These are phyloP conservation scores for Amphilophus citrinellus DNA, from an alignment of 2,113 vertebrate species.

Conservation along the genomic window DNA sequence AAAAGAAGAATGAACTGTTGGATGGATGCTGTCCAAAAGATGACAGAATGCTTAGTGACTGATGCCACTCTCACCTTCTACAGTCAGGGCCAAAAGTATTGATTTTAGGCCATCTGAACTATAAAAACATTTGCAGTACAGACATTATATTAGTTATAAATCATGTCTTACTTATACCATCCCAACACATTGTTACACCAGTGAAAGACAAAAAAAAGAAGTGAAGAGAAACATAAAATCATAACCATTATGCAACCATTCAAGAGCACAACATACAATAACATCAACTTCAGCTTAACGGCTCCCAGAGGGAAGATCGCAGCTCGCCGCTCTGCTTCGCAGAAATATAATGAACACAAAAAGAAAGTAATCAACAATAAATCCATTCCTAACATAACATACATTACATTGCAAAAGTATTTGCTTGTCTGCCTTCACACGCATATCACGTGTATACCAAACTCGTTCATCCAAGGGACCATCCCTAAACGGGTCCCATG, in stretches of 20 bases:
- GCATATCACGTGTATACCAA: no score
- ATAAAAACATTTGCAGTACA: neutral
- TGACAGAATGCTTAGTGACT: neutral
- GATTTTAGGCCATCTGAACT: no score
- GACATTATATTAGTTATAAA: neutral
- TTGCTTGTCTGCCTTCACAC: no score
- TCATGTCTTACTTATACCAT: neutral
- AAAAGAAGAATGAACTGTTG: no score
- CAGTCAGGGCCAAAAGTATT: neutral
- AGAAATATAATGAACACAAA: neutral
- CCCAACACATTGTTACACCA: neutral
- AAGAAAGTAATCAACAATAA: neutral
- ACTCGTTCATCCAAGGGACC: no score
- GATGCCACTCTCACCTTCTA: neutral
- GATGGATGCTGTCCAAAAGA: no score
- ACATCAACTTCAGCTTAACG: neutral
- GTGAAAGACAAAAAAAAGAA: neutral
- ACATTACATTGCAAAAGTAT: no score
- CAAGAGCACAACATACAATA: neutral
- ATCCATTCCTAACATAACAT: no score
- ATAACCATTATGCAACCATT: constrained; percentile 9
- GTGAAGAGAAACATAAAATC: neutral
- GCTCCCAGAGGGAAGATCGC: neutral
- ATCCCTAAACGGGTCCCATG: no score
- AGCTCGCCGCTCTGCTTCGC: neutral